These are phyloP conservation scores for Macrostomum lignano DNA, from an alignment of 1,140 invertebrate species.

Conservation along the genomic window DNA sequence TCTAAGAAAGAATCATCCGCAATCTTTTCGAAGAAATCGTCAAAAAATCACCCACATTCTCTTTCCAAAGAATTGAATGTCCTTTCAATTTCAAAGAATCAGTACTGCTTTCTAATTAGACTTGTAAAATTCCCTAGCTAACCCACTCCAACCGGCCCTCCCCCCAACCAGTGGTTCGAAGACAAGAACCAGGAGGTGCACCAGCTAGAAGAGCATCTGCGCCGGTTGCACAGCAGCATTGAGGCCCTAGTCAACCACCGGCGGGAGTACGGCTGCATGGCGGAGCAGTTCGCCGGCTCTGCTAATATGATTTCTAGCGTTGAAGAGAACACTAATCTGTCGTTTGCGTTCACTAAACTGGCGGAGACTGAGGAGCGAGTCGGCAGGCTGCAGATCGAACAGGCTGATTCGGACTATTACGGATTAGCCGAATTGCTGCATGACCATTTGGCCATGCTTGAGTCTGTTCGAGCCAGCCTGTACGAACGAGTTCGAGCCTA, in stretches of 20 bases:
- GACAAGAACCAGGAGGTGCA: constrained; percentile 73
- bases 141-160: too few species aligned
- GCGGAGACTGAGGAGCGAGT: constrained; percentile 69
- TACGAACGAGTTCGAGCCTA: constrained; percentile 86
- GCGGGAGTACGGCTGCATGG: too few species aligned
- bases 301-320: constrained; percentile 65
- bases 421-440: constrained; percentile 67
- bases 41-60: too few species aligned
- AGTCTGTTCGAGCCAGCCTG: constrained; percentile 72
- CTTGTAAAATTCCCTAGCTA: too few species aligned
- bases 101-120: too few species aligned
- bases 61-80: too few species aligned
- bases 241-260: constrained; percentile 58
- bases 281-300: constrained; percentile 53
- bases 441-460: constrained; percentile 71
- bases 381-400: constrained; percentile 54
- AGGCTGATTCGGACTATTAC: constrained; percentile 77
- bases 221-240: constrained; percentile 55
- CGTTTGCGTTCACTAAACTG: constrained; percentile 59
- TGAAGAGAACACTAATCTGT: constrained; percentile 72
- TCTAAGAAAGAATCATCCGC: too few species aligned
- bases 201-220: constrained; percentile 54
- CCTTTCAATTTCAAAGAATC: too few species aligned
- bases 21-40: too few species aligned
- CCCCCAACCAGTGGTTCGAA: constrained; percentile 89